Base-by-base conservation (phyloP, 2,113 vertebrate species). In the Lagopus leucura region DNA sequence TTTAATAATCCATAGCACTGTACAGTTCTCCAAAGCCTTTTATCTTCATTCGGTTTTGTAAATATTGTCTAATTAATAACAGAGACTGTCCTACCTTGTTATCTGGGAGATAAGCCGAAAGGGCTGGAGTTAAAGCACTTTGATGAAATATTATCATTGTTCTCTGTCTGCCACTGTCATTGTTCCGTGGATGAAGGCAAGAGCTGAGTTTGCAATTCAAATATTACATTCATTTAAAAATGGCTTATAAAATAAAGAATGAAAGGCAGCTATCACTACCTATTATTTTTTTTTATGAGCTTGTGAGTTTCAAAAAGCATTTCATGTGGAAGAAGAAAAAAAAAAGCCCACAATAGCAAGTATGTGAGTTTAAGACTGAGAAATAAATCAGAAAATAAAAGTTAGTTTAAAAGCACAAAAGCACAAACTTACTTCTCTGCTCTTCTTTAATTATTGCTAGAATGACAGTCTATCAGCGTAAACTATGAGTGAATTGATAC, bases 181-280 rank as follows among this genome's bases (percentile, higher is more conserved):
- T 90, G 70, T 85, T 92, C 69, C 2, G 1, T 32, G 63, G 22
- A 57, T 61, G 32, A 64, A 89, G 40, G 58, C 22, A 61, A 61
- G 63, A 93, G 11, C 57, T 72, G 66, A 89, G 74, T 94, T 96
- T 95, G 73, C 74, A 93, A 90, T 90, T 94, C 92, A 82, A 90
- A 84, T 78, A 75, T 36, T 61, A 40, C 30, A 58, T 82, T 90
- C 73, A 69, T 24, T 79, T 90, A 54, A 57, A 92, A 94, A 92
- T 36, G 14, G 25, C 54, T 93, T 82, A 36, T 70, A 61, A 86
- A 92, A 92, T 42, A 77, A 15, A 45, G n/a, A 89, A 82, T 91
- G 84, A 95, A 93, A 82, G 58, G 28, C 54, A 90, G 36, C 70
- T 84, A 79, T 85, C 78, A 50, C 22, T 72, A 86, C 30, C 36